phyloP scores from a whole-genome alignment of 2,888 invertebrate species.

The Drosophila borborema region DNA sequence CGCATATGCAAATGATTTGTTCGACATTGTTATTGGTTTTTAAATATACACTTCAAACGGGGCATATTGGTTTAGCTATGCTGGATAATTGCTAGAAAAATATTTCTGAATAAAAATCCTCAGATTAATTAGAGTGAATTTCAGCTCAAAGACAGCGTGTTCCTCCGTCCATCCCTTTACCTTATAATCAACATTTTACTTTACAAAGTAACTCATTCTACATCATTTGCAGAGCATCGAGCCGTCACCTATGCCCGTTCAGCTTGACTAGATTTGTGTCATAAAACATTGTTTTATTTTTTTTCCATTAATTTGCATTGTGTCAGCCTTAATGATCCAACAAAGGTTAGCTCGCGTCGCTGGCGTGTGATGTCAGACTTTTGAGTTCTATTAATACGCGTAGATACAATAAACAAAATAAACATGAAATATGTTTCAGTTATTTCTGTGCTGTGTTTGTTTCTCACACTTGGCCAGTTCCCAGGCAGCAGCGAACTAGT shows the following conservation, averaged over 20 bases:
- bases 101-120: not conserved
- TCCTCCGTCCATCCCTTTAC: not conserved
- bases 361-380: constrained; percentile 71
- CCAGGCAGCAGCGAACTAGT: constrained; percentile 13
- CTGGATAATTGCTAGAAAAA: not conserved
- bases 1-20: constrained; percentile 66
- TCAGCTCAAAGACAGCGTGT: not conserved
- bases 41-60: not conserved
- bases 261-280: constrained; percentile 59
- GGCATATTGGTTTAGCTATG: not conserved
- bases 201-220: not conserved
- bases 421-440: constrained; percentile 47
- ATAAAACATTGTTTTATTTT: constrained; percentile 31
- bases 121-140: not conserved
- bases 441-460: constrained; percentile 26
- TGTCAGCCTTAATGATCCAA: constrained; percentile 55
- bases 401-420: constrained; percentile 28
- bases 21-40: constrained; percentile 13
- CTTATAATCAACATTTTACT: not conserved
- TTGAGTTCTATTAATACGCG: constrained; percentile 68
- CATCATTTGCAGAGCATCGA: constrained; percentile 33
- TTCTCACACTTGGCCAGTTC: constrained; percentile 27
- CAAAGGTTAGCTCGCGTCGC: constrained; percentile 61
- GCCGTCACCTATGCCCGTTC: constrained; percentile 37
- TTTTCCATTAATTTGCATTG: constrained; percentile 51